These are phyloP conservation scores for Torymus auratus DNA, from an alignment of 2,888 invertebrate genomes.

Conservation along the genomic window DNA sequence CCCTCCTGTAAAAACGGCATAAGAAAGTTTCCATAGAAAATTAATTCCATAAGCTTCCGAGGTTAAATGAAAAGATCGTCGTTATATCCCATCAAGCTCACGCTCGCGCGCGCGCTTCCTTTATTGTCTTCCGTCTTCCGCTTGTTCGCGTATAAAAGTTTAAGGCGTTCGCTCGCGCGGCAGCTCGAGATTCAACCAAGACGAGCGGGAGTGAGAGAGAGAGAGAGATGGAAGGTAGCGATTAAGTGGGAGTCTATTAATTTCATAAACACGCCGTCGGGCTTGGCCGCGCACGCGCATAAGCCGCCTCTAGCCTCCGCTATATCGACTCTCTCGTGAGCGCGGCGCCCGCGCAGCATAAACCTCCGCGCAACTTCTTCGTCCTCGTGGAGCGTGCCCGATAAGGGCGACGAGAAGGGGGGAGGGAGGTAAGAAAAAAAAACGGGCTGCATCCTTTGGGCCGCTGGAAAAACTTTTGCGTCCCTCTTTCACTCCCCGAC, in stretches of 20 bases:
- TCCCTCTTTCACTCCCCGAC: conserved; percentile 49
- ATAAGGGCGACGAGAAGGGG: conserved; percentile 8
- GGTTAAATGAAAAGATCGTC: conserved; percentile 54
- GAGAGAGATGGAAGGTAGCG: conserved; percentile 18
- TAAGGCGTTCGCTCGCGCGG: conserved; percentile 4
- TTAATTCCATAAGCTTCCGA: conserved; percentile 52
- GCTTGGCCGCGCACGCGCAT: conserved; percentile 3
- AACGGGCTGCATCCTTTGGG: conserved; percentile 17
- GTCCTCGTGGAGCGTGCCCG: conserved; percentile 6
- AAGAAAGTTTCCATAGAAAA: conserved; percentile 50
- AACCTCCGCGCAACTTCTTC: background rate
- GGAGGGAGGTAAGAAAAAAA: background rate
- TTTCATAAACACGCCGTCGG: conserved; percentile 55
- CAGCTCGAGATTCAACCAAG: conserved; percentile 1
- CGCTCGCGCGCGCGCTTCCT: conserved; percentile 21
- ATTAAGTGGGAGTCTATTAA: conserved; percentile 55
- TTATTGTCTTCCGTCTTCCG: conserved; percentile 54
- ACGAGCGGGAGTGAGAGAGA: background rate
- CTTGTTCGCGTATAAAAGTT: conserved; percentile 29
- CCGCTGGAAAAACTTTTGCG: conserved; percentile 37
- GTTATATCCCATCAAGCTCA: conserved; percentile 44
- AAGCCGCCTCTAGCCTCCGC: background rate
- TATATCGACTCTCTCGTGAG: conserved; percentile 13
- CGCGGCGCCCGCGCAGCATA: conserved; percentile 1
- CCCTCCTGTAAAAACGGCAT: background rate